Percentiles rank a stretch among this genome's conserved stretches.
phyloP scores from a whole-genome alignment of 2,797 vertebrate species.

The Enteromius anoplus region DNA sequence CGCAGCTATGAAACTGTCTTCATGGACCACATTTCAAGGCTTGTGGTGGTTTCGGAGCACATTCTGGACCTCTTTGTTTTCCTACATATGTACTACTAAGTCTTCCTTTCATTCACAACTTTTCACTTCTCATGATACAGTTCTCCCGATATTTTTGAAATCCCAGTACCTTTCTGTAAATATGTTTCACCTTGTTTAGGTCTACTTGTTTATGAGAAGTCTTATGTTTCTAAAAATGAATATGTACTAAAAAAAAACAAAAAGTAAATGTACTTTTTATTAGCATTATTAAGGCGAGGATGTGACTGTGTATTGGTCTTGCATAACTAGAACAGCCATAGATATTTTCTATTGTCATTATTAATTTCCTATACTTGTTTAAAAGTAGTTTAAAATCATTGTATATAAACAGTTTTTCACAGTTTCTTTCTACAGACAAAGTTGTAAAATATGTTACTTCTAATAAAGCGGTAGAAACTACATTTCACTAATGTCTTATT shows the following conservation, averaged over 20 bases:
- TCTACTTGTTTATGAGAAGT: slow-evolving; percentile 79
- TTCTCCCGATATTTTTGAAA: slow-evolving; percentile 78
- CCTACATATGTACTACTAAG: background rate
- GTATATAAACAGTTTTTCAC: slow-evolving; percentile 77
- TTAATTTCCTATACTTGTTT: slow-evolving; percentile 81
- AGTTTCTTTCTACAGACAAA: slow-evolving; percentile 77
- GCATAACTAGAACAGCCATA: slow-evolving; percentile 77
- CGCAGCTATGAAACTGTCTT: slow-evolving; percentile 20
- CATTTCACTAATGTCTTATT: slow-evolving; percentile 57
- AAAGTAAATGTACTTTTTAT: slow-evolving; percentile 84
- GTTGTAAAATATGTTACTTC: slow-evolving; percentile 82
- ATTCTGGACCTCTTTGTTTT: slow-evolving; percentile 33
- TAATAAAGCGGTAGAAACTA: slow-evolving; percentile 82
- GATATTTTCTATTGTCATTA: slow-evolving; percentile 75
- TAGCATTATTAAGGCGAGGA: slow-evolving; percentile 79
- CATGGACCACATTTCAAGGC: slow-evolving; percentile 1
- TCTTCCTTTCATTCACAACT: slow-evolving; percentile 28
- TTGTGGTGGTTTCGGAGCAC: slow-evolving; percentile 29
- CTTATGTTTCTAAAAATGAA: slow-evolving; percentile 82
- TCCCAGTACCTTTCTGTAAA: slow-evolving; percentile 77
- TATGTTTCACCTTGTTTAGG: slow-evolving; percentile 80
- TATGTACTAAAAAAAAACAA: slow-evolving; percentile 84
- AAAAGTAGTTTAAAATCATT: slow-evolving; percentile 81
- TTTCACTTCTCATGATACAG: slow-evolving; percentile 67
- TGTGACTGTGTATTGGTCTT: slow-evolving; percentile 77